These are phyloP conservation scores for Cataglyphis cursor DNA, from an alignment of 2,888 invertebrate genomes.

Conservation along the genomic window DNA sequence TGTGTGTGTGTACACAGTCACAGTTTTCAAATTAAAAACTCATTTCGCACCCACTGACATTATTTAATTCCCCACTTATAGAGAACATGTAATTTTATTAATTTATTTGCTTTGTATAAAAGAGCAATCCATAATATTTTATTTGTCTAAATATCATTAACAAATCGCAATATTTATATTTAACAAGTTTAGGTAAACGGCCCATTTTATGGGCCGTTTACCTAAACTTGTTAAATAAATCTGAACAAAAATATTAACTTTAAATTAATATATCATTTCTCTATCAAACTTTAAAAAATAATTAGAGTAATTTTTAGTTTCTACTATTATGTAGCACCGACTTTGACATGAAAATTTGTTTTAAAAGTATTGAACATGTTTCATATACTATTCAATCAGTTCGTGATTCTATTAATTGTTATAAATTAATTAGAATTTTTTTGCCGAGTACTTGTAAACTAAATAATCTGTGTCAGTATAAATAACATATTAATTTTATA, in stretches of 20 bases:
- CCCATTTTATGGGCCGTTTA: too few species aligned
- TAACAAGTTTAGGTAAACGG: too few species aligned
- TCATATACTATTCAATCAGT: neutral
- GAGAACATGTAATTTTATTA: conserved; percentile 16
- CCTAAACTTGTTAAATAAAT: neutral
- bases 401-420: neutral
- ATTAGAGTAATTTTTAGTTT: conserved; percentile 6
- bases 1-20: too few species aligned
- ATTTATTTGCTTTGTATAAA: conserved; percentile 3
- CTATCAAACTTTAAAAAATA: conserved; percentile 1
- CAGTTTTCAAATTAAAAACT: conserved; percentile 22
- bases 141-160: neutral
- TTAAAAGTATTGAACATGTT: neutral
- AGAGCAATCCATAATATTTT: conserved; percentile 10
- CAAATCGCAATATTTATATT: neutral
- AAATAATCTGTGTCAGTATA: neutral
- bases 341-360: neutral
- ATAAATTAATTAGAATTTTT: neutral
- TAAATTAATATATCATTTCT: neutral
- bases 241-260: neutral
- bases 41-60: neutral
- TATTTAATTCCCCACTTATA: neutral
- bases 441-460: neutral
- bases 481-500: conserved; percentile 20
- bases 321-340: neutral